Conservation (phyloP, 2,888 invertebrate genomes). For the Stenodera caucasica region DNA sequence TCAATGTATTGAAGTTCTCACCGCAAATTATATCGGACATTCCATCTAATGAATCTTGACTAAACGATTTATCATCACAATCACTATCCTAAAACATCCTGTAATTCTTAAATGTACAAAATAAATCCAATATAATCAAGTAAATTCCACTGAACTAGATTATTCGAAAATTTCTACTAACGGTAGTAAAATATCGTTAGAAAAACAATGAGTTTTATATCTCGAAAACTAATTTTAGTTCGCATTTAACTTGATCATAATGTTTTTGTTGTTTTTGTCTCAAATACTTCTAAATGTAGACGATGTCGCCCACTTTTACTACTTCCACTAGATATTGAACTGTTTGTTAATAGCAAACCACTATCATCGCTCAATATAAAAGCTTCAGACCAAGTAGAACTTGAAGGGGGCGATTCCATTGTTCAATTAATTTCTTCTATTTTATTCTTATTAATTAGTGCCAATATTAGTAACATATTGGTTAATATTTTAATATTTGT, state of each 20-base stretch:
- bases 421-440: conserved; percentile 16
- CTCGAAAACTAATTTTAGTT: no score
- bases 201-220: no score
- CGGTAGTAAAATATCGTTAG: no score
- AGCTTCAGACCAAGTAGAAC: conserved; percentile 73
- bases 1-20: conserved; percentile 80
- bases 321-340: conserved; percentile 75
- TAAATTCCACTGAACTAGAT: no score
- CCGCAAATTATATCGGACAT: conserved; percentile 76
- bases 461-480: conserved; percentile 1
- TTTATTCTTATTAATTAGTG: not conserved
- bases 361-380: conserved; percentile 76
- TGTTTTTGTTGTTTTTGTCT: no score
- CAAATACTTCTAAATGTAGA: conserved; percentile 71
- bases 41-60: conserved; percentile 76
- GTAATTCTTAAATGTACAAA: no score
- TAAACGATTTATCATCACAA: conserved; percentile 76
- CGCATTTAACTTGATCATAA: no score
- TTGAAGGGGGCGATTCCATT: conserved; percentile 79
- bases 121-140: no score
- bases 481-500: not conserved
- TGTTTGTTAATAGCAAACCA: conserved; percentile 72
- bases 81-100: conserved; percentile 84
- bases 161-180: no score
- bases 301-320: conserved; percentile 69